Evolutionary conservation across 1,140 invertebrate species (phyloP), one percentile per base, ranked within the genome.

Genomic region (Lordiphosa collinella): DNA sequence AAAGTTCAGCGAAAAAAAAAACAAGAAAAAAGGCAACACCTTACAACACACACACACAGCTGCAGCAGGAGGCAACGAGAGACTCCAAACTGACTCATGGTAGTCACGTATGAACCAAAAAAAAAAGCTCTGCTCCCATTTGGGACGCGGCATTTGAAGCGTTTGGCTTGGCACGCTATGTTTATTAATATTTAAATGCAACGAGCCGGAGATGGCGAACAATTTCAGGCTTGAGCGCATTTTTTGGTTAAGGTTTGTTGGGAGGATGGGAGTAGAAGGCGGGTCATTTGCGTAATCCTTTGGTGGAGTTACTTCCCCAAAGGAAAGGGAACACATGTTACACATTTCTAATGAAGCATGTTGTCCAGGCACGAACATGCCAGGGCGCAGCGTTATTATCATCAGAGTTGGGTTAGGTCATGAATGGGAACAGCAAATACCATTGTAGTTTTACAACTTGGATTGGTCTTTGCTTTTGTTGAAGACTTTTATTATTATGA

Each of bases 161-260:
- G 70, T 76, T 82, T 70, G 67, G 76, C 61, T 62, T 67, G 76
- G 72, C 78, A 82, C 73, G 78, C 72, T 78, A 82, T 84, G 78
- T 84, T 82, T 82, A 82, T 82, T 82, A 82, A 82, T 82, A 82
- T 82, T 82, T 82, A 82, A 82, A 84, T 82, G 78, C 78, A 78
- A 84, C 78, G 78, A 82, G 78, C 51, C 76, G 46, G 9, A 25
- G 32, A 52, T 53, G 51, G 64, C 62, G 54, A 71, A 84, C 76
- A 82, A 82, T 82, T 82, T 82, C 78, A 85, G 68, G 78, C 78
- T 73, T 82, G 56, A 82, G 64, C 80, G 76, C 64, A 46, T 35
- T 50, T 35, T 49, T 50, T 35, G 62, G 32, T 10, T 13, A 50
- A 50, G 25, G n/a, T 44, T 41, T 37, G 11, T 41, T 37, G 11